Percentiles rank a stretch among this genome's conserved stretches.
phyloP scores from a whole-genome alignment of 2,888 invertebrate genomes.

The Dascillus cervinus region DNA sequence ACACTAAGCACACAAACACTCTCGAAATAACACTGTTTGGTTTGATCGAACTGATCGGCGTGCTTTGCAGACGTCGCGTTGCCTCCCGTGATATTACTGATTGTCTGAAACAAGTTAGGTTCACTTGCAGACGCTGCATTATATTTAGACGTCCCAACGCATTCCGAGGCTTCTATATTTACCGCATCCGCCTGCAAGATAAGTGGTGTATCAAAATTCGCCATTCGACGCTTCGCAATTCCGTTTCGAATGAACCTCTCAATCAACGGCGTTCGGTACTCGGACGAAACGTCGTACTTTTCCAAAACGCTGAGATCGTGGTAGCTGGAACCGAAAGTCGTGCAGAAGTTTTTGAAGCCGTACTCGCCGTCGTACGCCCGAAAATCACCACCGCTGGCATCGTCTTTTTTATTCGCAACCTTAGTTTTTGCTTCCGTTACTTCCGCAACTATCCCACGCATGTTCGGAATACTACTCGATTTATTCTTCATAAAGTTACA shows the following conservation, averaged over 20 bases:
- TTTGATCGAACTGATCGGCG: conserved; percentile 13
- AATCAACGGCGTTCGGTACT: conserved; percentile 26
- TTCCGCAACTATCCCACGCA: conserved; percentile 23
- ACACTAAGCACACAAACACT: conserved; percentile 48
- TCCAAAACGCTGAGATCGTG: conserved; percentile 38
- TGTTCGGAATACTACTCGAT: conserved; percentile 44
- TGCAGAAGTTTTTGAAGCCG: conserved; percentile 31
- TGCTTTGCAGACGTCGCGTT: conserved; percentile 14
- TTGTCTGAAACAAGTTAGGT: conserved; percentile 33
- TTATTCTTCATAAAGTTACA: conserved; percentile 32
- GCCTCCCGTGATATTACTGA: conserved; percentile 16
- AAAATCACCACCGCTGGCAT: conserved; percentile 24
- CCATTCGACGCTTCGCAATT: conserved; percentile 20
- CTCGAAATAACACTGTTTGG: conserved; percentile 27
- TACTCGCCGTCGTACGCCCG: conserved; percentile 21
- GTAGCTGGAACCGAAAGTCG: conserved; percentile 41
- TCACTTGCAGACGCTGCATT: conserved; percentile 37
- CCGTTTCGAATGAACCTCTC: conserved; percentile 30
- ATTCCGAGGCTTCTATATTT: conserved; percentile 33
- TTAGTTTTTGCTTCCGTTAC: conserved; percentile 28
- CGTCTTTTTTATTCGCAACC: conserved; percentile 19
- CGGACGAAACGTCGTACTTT: conserved; percentile 25
- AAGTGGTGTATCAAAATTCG: conserved; percentile 6
- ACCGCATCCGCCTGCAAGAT: conserved; percentile 24
- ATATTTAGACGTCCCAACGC: conserved; percentile 32